These are phyloP conservation scores for Fregetta grallaria DNA, from an alignment of 2,113 vertebrate genomes.

Conservation along the genomic window DNA sequence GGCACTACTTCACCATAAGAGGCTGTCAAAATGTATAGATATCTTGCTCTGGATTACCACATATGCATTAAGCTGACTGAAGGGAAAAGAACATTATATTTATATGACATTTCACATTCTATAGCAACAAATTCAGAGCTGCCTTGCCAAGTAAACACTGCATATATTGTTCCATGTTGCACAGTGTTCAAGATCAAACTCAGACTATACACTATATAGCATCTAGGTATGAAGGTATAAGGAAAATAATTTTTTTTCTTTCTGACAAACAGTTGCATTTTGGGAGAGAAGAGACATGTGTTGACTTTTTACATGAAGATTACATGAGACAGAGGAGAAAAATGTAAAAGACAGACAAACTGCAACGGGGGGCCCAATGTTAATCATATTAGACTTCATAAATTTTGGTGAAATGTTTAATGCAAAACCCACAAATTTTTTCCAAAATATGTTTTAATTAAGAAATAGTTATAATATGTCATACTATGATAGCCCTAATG, in stretches of 20 bases:
- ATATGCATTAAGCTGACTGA: no score
- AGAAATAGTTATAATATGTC: neutral
- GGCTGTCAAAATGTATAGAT: accelerated
- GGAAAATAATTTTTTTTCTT: neutral
- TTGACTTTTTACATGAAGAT: neutral
- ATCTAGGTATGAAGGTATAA: neutral
- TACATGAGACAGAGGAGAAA: neutral
- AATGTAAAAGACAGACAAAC: neutral
- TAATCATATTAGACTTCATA: neutral
- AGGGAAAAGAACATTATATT: neutral
- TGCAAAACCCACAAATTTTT: neutral
- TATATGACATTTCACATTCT: neutral
- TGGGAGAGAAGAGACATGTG: neutral
- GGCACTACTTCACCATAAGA: neutral
- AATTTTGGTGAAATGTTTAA: neutral
- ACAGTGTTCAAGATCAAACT: neutral
- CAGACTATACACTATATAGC: neutral
- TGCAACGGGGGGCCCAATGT: accelerated
- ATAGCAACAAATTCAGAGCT: neutral
- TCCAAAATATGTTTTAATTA: neutral
- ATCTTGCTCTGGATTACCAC: neutral
- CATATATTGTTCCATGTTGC: no score
- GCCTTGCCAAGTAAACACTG: neutral
- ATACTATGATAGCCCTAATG: neutral
- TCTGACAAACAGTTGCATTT: neutral